Conservation (phyloP, 2,888 invertebrate species). For the Calephelis perditalis region DNA sequence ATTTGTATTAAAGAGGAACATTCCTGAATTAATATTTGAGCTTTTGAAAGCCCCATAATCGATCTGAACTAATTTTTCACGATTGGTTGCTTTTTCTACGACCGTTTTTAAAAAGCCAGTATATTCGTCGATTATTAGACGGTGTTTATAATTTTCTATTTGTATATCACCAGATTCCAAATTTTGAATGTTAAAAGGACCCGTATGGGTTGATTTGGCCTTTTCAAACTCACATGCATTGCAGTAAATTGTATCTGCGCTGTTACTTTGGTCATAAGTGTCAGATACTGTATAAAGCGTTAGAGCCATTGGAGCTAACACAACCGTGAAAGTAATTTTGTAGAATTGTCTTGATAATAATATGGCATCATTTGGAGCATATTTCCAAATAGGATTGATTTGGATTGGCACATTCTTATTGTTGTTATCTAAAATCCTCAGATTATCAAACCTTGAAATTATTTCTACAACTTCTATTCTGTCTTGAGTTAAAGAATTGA, state of each 20-base stretch:
- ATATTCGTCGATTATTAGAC: conserved; percentile 87
- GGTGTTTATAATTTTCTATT: conserved; percentile 88
- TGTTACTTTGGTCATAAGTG: conserved; percentile 48
- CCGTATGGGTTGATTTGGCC: conserved; percentile 31
- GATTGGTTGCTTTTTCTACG: conserved; percentile 73
- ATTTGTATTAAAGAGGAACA: conserved; percentile 96
- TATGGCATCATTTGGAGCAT: conserved; percentile 44
- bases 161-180: conserved; percentile 89
- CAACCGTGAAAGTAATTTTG: conserved; percentile 84
- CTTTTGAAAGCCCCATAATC: conserved; percentile 93
- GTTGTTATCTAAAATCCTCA: conserved; percentile 84
- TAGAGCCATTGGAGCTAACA: conserved; percentile 86
- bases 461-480: conserved; percentile 88
- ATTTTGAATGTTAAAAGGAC: conserved; percentile 75
- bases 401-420: conserved; percentile 71
- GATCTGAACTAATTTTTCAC: conserved; percentile 55
- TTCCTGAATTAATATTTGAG: conserved; percentile 93
- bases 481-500: conserved; percentile 89
- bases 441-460: conserved; percentile 81
- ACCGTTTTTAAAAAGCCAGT: conserved; percentile 89
- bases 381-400: conserved; percentile 62
- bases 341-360: conserved; percentile 67
- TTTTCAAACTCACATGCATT: conserved; percentile 46
- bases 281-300: conserved; percentile 80
- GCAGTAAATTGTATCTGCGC: conserved; percentile 55